phyloP scores from a whole-genome alignment of 2,888 invertebrate genomes.

The Amiota minor region DNA sequence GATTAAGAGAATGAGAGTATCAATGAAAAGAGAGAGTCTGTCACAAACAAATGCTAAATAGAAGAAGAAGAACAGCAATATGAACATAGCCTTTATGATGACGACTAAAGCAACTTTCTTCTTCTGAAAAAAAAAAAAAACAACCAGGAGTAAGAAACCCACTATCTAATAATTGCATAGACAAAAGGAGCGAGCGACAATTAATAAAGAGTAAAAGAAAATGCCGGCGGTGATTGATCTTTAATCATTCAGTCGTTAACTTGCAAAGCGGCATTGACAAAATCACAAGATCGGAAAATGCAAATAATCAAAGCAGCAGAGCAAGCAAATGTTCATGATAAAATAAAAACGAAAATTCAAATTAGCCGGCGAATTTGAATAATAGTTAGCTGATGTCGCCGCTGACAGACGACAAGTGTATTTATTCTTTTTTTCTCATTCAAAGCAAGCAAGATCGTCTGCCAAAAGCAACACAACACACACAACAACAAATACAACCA shows the following conservation, averaged over 20 bases:
- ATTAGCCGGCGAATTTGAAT: constrained; percentile 47
- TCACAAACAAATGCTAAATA: neutral
- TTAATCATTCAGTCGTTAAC: neutral
- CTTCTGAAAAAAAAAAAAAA: constrained; percentile 13
- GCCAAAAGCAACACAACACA: constrained; percentile 34
- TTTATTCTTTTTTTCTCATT: constrained; percentile 20
- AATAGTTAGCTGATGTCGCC: constrained; percentile 29
- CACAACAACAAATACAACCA: constrained; percentile 1
- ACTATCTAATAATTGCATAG: neutral
- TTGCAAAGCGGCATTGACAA: neutral
- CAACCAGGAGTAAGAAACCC: neutral
- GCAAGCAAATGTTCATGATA: neutral
- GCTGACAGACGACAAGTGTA: neutral
- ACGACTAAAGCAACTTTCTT: too few relatives aligned
- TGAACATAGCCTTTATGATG: neutral
- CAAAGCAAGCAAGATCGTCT: constrained; percentile 37
- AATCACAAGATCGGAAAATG: neutral
- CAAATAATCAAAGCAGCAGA: neutral
- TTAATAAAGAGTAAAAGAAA: too few relatives aligned
- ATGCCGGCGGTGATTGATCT: constrained; percentile 8
- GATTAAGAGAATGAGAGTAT: constrained; percentile 18
- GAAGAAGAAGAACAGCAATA: constrained; percentile 13
- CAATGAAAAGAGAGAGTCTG: neutral
- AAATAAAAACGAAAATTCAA: neutral
- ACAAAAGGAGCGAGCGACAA: neutral